These are phyloP conservation scores for Scaptomyza tumidula DNA, from an alignment of 2,888 invertebrate species.

Conservation along the genomic window DNA sequence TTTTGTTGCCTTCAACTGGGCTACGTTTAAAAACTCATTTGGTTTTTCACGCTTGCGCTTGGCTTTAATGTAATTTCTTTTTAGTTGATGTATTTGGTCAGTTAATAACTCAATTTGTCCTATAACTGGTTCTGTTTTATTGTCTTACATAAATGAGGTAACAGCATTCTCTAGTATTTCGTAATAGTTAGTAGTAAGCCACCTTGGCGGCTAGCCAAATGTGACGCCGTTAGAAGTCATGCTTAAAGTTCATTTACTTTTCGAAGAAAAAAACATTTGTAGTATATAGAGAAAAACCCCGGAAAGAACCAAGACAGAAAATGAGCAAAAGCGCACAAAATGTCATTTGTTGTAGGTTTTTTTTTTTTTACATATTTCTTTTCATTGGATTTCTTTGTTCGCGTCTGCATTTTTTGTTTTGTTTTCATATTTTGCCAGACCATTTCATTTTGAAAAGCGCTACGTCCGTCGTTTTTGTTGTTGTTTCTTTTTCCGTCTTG, in stretches of 20 bases:
- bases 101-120: slow-evolving; percentile 60
- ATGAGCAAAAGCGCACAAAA: slow-evolving; percentile 29
- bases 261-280: slow-evolving; percentile 55
- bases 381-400: slow-evolving; percentile 32
- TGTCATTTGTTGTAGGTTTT: slow-evolving; percentile 57
- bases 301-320: slow-evolving; percentile 39
- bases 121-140: slow-evolving; percentile 37
- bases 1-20: slow-evolving; percentile 5
- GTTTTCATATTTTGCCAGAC: slow-evolving; percentile 64
- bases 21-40: slow-evolving; percentile 63
- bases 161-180: slow-evolving; percentile 34
- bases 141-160: slow-evolving; percentile 44
- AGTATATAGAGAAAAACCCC: slow-evolving; percentile 26
- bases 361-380: slow-evolving; percentile 22
- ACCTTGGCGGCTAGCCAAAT: slow-evolving; percentile 32
- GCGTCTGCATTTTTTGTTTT: slow-evolving; percentile 30
- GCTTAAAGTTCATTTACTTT: slow-evolving; percentile 74
- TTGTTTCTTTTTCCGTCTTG: slow-evolving; percentile 22
- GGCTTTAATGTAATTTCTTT: slow-evolving; percentile 28
- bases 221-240: slow-evolving; percentile 58
- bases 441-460: slow-evolving; percentile 64
- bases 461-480: slow-evolving; percentile 33
- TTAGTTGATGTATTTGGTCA: slow-evolving; percentile 4
- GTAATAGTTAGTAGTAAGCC: slow-evolving; percentile 25
- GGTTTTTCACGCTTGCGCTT: slow-evolving; percentile 17